Evolutionary conservation across 2,888 invertebrate genomes (phyloP), one percentile per base, ranked within the genome.

Genomic region (Ormia ochracea): DNA sequence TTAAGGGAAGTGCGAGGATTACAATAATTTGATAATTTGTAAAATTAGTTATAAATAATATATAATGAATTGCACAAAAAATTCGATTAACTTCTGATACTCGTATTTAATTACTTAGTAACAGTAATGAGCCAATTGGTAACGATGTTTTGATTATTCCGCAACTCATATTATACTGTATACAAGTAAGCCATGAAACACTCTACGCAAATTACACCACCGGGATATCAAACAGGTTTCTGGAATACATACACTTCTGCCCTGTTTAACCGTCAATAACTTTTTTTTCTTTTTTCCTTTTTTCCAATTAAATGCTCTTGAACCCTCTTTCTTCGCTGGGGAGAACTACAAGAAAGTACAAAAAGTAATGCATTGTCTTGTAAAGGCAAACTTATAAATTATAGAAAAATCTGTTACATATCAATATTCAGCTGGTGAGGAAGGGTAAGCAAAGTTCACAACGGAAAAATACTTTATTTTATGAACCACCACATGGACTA

Each of bases 331-430:
- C 66, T 69, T 80, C 70, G 82, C 69, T 68, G 14, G 33, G 28
- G 48, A 58, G 26, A 23, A 45, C n/a, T 2, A 19, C 2, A 10
- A 9, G 1, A 45, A 19, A 45, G n/a, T n/a, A 19, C 12, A 3
- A 45, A 45, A 21, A 6, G 23, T 23, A 12, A 10, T 45, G 45
- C 2, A 10, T 45, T 74, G 74, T 74, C n/a, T 74, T 81, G 38
- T 79, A 83, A 79, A 82, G 17, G 14, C 28, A 43, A 33, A 81
- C 81, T 82, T 82, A 82, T 81, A 81, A 82, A 81, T 82, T 80
- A 79, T 81, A 77, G 77, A 82, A 82, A 82, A 83, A 82, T 81
- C 81, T 73, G 73, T 72, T 65, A 50, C 70, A 82, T 52, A 75
- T 43, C 52, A 77, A 38, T 12, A 38, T n/a, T n/a, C 7, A n/a